phyloP scores from a whole-genome alignment of 2,888 invertebrate species.

The Rhimphoctona megacephalus region DNA sequence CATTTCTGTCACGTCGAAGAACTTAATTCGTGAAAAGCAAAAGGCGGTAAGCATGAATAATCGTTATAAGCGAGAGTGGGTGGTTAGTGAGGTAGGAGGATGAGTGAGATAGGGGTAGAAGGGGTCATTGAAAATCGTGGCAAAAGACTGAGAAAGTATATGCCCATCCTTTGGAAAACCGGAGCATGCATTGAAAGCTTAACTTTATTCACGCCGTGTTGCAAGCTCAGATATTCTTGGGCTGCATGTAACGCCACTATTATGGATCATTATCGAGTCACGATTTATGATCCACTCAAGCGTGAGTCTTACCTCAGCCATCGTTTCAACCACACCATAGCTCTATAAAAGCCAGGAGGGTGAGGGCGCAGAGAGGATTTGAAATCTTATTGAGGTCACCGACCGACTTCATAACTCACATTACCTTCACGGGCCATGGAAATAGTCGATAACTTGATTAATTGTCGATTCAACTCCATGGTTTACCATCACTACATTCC shows the following conservation, averaged over 20 bases:
- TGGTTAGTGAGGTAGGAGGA: neutral
- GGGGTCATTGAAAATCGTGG: conserved; percentile 29
- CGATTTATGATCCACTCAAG: conserved; percentile 76
- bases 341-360: conserved; percentile 3
- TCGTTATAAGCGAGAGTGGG: conserved; percentile 64
- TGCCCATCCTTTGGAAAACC: conserved; percentile 25
- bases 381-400: conserved; percentile 14
- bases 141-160: conserved; percentile 46
- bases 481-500: neutral
- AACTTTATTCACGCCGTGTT: conserved; percentile 68
- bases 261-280: conserved; percentile 78
- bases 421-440: neutral
- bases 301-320: conserved; percentile 46
- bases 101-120: conserved; percentile 7
- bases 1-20: conserved; percentile 75
- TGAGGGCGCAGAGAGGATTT: neutral
- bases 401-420: conserved; percentile 9
- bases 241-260: conserved; percentile 68
- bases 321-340: neutral
- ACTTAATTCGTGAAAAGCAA: conserved; percentile 77
- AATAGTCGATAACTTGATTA: neutral
- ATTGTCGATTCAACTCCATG: conserved; percentile 6
- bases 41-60: conserved; percentile 78
- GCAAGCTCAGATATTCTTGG: conserved; percentile 50
- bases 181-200: conserved; percentile 56